Percentiles rank a stretch among this genome's conserved stretches.
These are phyloP conservation scores for Rafetus swinhoei DNA, from an alignment of 2,113 vertebrate species.

Conservation along the genomic window DNA sequence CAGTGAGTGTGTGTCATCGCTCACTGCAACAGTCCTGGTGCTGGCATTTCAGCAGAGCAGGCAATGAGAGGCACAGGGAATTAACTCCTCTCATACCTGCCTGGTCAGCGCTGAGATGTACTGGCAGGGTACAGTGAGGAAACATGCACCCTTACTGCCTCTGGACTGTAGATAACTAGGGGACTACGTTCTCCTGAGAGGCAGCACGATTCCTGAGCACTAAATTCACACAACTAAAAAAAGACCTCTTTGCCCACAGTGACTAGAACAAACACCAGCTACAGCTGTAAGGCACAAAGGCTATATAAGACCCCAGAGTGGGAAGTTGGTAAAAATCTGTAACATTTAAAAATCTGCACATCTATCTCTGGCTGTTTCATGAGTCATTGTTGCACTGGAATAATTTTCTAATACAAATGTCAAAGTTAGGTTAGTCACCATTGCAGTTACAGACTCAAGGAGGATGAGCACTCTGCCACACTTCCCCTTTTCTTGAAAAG, in stretches of 20 bases:
- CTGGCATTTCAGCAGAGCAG: background rate
- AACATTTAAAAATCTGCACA: background rate
- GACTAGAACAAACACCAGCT: background rate
- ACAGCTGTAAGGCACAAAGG: slow-evolving; percentile 1
- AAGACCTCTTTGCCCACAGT: background rate
- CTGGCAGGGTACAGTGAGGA: background rate
- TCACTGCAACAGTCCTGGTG: background rate
- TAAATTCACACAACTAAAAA: background rate
- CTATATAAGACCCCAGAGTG: background rate
- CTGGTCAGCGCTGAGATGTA: background rate
- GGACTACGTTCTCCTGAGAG: background rate
- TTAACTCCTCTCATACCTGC: background rate
- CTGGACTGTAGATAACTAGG: background rate
- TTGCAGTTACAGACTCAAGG: background rate
- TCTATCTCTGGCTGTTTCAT: background rate
- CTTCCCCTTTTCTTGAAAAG: background rate
- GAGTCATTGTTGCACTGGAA: background rate
- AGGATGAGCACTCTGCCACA: accelerated
- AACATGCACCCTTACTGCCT: background rate
- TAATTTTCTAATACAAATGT: background rate
- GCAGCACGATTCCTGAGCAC: background rate
- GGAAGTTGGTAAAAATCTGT: background rate
- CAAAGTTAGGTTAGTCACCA: background rate
- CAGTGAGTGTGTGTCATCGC: background rate
- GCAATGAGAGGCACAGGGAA: background rate